phyloP scores from a whole-genome alignment of 2,113 vertebrate genomes.

The Thamnophis sirtalis region DNA sequence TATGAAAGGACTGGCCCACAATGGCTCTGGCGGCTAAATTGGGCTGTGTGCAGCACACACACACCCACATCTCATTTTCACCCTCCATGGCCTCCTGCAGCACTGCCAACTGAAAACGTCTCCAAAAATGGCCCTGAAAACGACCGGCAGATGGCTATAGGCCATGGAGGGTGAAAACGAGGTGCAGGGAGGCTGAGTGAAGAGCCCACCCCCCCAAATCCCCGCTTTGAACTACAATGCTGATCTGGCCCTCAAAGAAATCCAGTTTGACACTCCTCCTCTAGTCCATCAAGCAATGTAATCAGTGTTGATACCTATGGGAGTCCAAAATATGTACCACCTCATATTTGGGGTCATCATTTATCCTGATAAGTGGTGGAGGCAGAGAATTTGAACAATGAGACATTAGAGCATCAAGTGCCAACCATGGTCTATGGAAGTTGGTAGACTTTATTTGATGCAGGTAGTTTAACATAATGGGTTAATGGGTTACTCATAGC shows the following conservation, averaged over 20 bases:
- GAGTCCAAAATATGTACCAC: neutral
- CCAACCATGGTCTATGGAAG: neutral
- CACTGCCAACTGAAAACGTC: no score
- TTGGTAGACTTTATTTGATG: neutral
- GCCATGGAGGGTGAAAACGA: no score
- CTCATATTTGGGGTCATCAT: neutral
- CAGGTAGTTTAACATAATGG: neutral
- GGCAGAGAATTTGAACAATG: neutral
- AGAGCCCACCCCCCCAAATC: no score
- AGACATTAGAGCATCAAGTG: neutral
- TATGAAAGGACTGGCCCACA: no score
- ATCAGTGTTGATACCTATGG: neutral
- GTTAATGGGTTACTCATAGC: neutral
- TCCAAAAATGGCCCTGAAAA: no score
- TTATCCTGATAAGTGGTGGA: neutral
- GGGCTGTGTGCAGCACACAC: no score
- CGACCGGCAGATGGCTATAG: no score
- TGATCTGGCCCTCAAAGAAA: no score
- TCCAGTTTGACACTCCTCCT: neutral
- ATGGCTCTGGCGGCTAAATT: no score
- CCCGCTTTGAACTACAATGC: no score
- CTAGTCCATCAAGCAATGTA: neutral
- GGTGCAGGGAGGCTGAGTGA: fast-evolving
- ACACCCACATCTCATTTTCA: no score
- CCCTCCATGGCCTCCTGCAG: no score